Base-by-base conservation (phyloP, 2,888 invertebrate genomes). In the Arrhopalites spinosus region DNA sequence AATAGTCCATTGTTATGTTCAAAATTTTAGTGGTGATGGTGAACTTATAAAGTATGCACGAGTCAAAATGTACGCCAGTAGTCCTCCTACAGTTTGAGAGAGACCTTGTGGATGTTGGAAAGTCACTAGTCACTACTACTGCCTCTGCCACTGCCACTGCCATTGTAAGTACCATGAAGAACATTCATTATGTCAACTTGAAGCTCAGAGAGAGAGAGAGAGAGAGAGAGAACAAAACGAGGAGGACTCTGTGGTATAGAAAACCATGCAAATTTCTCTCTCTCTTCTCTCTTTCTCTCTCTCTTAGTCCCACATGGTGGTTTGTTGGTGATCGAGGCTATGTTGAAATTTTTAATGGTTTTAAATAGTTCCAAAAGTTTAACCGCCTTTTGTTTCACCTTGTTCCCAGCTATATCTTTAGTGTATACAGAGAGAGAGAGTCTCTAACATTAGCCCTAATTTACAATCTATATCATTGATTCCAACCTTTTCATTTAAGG, bases 161-260 rank as follows among this genome's bases (percentile, higher is more conserved):
- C 59, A 25, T 25, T 59, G 20, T 59, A 25, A n/a, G n/a, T n/a
- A n/a, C 20, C 59, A 20, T 59, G 23, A 59, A 59, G 59, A 59
- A 59, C 59, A 59, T 59, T 59, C 59, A 59, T 59, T 59, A 59
- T 23, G 59, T 59, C 59, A 59, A 59, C 20, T 59, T 59, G 59
- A 23, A 59, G 59, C 20, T 59, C 23, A 13, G 25, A 53, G n/a
- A 2, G n/a, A n/a, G n/a, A n/a, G n/a, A n/a, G n/a, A n/a, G n/a
- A n/a, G n/a, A n/a, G n/a, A n/a, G n/a, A n/a, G 59, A 59, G 59
- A 59, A 59, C 59, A 59, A 59, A 59, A 59, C 20, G 59, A 36
- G 36, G 11, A 36, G 59, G 23, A 23, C 8, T 20, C 59, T n/a
- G 59, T 59, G 59, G 25, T 23, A 59, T 20, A 1, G 25, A 59